These are phyloP conservation scores for Arbacia lixula DNA, from an alignment of 53 echinoderm and acorn worm species.

Conservation along the genomic window DNA sequence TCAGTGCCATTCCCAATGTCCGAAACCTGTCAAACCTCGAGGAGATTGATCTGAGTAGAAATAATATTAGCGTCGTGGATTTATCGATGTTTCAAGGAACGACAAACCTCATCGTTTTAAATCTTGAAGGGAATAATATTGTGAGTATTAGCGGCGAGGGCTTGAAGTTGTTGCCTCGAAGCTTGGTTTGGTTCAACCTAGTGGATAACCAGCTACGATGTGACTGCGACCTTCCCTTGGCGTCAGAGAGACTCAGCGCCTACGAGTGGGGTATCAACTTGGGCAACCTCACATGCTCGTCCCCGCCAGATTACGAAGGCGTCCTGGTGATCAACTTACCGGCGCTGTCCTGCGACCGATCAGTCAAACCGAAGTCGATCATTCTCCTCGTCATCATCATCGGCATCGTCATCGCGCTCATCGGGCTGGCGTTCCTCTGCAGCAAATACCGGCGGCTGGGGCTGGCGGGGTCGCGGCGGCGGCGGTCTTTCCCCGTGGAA, in stretches of 20 bases:
- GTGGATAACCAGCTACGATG: conserved; percentile 20
- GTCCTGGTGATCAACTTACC: not conserved
- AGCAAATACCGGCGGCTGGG: conserved; percentile 30
- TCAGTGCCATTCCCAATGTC: conserved; percentile 15
- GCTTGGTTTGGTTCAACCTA: conserved; percentile 11
- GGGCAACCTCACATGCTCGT: conserved; percentile 17
- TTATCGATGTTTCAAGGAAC: conserved; percentile 9
- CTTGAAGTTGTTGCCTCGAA: conserved; percentile 2
- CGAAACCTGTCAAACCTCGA: conserved; percentile 24
- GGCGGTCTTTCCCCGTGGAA: conserved; percentile 45
- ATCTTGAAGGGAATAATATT: conserved; percentile 40
- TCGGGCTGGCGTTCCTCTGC: conserved; percentile 28
- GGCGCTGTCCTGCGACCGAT: not conserved
- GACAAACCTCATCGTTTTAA: not conserved
- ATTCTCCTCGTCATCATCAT: conserved; percentile 29
- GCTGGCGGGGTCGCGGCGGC: not conserved
- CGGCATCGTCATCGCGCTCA: conserved; percentile 33
- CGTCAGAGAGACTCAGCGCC: not conserved
- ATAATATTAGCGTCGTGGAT: conserved; percentile 39
- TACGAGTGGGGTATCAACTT: conserved; percentile 26
- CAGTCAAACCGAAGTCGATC: conserved; percentile 29
- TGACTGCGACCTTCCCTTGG: conserved; percentile 21
- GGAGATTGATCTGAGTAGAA: conserved; percentile 38
- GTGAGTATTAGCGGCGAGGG: conserved; percentile 7
- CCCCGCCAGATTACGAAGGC: conserved; percentile 18